Base-by-base conservation (phyloP, 2,113 vertebrate genomes). In the Turdus rufiventris region DNA sequence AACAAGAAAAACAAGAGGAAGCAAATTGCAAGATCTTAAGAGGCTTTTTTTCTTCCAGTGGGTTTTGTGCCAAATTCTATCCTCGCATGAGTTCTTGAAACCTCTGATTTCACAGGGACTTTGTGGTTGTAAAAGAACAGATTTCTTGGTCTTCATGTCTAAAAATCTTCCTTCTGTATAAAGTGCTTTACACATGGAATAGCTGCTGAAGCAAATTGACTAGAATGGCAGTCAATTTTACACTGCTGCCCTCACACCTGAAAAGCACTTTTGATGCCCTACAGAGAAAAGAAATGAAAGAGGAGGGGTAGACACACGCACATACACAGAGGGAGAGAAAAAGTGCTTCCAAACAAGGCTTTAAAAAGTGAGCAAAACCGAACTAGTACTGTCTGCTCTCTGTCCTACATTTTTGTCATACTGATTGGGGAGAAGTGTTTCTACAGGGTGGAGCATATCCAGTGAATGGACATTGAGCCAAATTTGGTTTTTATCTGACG, bases 121-220 rank as follows among this genome's bases (percentile, higher is more conserved):
- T 89, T 0, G 0, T 87, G 86, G 57, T 61, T 92, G 40, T 70
- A 79, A 92, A 85, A 93, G 34, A 85, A 91, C 77, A 77, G 83
- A 89, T 87, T 93, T 87, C 84, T 91, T 79, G 68, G 84, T 89
- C 74, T 87, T 87, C 85, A 61, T 50, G 62, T 92, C 93, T 94
- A 70, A 94, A 97, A 94, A 91, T 45, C 81, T 94, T 92, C 81
- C 47, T 79, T 85, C 62, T 89, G 36, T 66, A 76, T 76, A 70
- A 95, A 97, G 93, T 94, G 89, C 70, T 95, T 96, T 96, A 96
- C 91, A 95, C 89, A 88, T 95, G 94, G 94, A 94, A 91, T 94
- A 85, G 89, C 87, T 93, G 87, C 91, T 94, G 88, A 96, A 95
- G 91, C 85, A 96, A 96, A 96, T 97, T 83, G 91, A 94, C 67